phyloP scores from a whole-genome alignment of 2,888 invertebrate species.

The Caenorhabditis imperialis region DNA sequence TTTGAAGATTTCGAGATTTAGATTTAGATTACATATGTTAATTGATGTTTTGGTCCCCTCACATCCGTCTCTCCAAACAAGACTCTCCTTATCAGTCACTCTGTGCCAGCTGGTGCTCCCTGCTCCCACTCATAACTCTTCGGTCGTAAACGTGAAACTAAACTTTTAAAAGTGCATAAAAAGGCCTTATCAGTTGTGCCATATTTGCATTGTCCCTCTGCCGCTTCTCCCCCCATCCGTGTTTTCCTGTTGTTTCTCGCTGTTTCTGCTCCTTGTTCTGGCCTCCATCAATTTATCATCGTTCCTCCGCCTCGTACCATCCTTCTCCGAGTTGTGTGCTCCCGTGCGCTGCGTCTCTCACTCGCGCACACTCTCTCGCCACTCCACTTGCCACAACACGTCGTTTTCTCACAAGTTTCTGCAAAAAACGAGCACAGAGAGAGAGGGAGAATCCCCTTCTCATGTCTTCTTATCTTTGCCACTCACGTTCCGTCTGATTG shows the following conservation, averaged over 20 bases:
- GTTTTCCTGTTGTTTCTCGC: not conserved
- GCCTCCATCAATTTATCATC: slow-evolving; percentile 42
- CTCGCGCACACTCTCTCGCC: slow-evolving; percentile 4
- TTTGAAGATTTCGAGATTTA: no score
- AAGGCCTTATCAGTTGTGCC: slow-evolving; percentile 8
- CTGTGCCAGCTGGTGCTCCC: slow-evolving; percentile 23
- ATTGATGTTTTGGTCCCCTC: no score
- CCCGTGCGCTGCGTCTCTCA: slow-evolving; percentile 28
- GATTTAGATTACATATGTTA: no score
- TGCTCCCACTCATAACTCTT: slow-evolving; percentile 9
- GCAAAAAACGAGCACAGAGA: slow-evolving; percentile 26
- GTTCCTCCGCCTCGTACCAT: slow-evolving; percentile 44
- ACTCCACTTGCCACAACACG: slow-evolving; percentile 28
- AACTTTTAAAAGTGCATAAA: slow-evolving; percentile 43
- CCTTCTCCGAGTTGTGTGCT: slow-evolving; percentile 34
- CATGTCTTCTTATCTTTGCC: slow-evolving; percentile 17
- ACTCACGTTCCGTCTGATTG: slow-evolving; percentile 28
- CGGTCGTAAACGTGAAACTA: slow-evolving; percentile 14
- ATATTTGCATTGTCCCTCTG: slow-evolving; percentile 24
- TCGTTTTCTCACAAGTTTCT: slow-evolving; percentile 44
- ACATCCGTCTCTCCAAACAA: no score
- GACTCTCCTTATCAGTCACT: slow-evolving; percentile 3
- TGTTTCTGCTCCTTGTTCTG: not conserved
- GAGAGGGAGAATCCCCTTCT: slow-evolving; percentile 12
- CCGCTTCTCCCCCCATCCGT: not conserved